Evolutionary conservation across 30 jellyfish, hydroid and myxozoan species (phyloP).

Genomic region (Aurelia sp.): DNA sequence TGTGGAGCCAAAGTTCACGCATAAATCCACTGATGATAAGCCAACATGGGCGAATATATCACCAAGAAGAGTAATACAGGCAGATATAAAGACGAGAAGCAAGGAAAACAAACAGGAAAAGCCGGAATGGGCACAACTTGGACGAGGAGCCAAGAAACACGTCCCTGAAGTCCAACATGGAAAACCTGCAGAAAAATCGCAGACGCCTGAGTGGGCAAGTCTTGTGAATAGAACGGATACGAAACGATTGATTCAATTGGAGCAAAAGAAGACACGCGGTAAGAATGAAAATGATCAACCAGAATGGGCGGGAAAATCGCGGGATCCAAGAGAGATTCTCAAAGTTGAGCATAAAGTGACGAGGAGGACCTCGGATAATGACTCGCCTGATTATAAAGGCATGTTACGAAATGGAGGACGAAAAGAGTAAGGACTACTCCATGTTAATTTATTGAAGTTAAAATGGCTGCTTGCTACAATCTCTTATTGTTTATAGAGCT

Average conservation of each 20-base stretch:
- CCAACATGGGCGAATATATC: constrained; percentile 68
- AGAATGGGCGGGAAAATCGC: constrained; percentile 68
- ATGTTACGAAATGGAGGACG: constrained; percentile 36
- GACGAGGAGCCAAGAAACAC: constrained; percentile 45
- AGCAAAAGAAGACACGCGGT: constrained; percentile 36
- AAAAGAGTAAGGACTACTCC: constrained; percentile 58
- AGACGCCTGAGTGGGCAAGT: constrained; percentile 68
- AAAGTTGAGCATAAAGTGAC: constrained; percentile 31
- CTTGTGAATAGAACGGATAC: constrained; percentile 53
- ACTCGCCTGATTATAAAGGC: constrained; percentile 57
- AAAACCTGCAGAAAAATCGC: constrained; percentile 17
- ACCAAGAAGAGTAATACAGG: constrained; percentile 36
- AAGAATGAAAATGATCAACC: constrained; percentile 39
- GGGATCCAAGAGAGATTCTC: constrained; percentile 59
- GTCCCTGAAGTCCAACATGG: constrained; percentile 37
- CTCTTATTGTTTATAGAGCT: no score
- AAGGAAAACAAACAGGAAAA: constrained; percentile 49
- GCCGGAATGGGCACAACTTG: constrained; percentile 76
- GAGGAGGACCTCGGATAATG: constrained; percentile 33
- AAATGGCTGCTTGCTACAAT: background rate
- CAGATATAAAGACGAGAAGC: constrained; percentile 28
- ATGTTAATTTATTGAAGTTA: background rate
- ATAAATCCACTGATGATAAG: constrained; percentile 28
- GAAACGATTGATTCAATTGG: constrained; percentile 40
- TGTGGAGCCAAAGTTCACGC: constrained; percentile 37